These are phyloP conservation scores for Butorides virescens DNA, from an alignment of 2,113 vertebrate genomes.

Conservation along the genomic window DNA sequence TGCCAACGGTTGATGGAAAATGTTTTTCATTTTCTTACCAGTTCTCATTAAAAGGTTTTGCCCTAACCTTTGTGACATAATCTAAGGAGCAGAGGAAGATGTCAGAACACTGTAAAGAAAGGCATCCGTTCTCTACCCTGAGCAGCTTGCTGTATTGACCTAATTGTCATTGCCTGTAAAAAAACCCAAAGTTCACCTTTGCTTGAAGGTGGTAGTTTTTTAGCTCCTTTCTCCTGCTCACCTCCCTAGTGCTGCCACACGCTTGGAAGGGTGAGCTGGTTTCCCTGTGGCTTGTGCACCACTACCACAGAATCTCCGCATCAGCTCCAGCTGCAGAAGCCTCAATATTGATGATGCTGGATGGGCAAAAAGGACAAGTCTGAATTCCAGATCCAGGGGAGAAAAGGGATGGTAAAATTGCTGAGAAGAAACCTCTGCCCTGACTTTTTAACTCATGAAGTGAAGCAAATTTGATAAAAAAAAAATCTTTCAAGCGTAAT, in stretches of 20 bases:
- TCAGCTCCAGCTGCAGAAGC: neutral
- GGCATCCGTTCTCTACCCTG: neutral
- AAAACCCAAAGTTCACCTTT: neutral
- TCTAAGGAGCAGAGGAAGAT: neutral
- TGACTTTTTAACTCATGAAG: neutral
- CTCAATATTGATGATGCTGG: neutral
- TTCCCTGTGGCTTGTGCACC: neutral
- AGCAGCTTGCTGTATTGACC: neutral
- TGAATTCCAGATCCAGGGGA: neutral
- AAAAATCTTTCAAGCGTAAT: neutral
- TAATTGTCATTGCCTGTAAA: neutral
- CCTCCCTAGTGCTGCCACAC: neutral
- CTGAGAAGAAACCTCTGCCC: neutral
- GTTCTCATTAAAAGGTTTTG: neutral
- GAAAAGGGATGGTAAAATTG: neutral
- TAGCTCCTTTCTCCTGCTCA: neutral
- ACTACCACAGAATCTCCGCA: neutral
- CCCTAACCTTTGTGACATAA: neutral
- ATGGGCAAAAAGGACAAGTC: neutral
- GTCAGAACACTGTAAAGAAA: neutral
- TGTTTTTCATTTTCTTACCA: neutral
- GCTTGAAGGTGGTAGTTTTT: neutral
- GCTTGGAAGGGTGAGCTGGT: neutral
- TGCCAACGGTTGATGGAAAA: neutral
- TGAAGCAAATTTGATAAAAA: slow-evolving; percentile 12